Evolutionary conservation across 2,888 invertebrate species (phyloP).

Genomic region (Sminthurinus aureus): DNA sequence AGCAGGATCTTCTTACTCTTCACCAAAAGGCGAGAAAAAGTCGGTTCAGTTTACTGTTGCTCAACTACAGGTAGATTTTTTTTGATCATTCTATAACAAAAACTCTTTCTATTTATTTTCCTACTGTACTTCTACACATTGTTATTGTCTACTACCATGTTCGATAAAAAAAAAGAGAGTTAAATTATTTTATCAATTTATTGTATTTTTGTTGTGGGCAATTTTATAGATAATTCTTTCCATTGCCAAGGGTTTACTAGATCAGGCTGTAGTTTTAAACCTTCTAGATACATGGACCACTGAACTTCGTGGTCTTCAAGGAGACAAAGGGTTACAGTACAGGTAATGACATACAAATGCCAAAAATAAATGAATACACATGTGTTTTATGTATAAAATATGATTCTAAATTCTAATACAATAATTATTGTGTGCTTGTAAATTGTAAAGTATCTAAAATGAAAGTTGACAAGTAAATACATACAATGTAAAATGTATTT

Average conservation of each 20-base stretch:
- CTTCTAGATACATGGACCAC: conserved; percentile 54
- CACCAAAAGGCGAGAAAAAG: conserved; percentile 53
- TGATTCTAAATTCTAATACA: too few species aligned
- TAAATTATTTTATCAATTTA: not conserved
- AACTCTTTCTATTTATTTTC: too few species aligned
- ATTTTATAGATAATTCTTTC: conserved; percentile 11
- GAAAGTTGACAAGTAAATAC: too few species aligned
- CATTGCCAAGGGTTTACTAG: conserved; percentile 17
- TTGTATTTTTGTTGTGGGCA: not conserved
- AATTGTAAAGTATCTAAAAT: too few species aligned
- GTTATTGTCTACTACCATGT: too few species aligned
- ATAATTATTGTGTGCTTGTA: too few species aligned
- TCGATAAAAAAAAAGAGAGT: too few species aligned
- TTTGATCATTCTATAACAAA: not conserved
- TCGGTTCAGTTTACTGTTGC: conserved; percentile 76
- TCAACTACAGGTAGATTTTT: conserved; percentile 68
- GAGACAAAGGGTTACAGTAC: conserved; percentile 51
- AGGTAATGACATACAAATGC: conserved; percentile 33
- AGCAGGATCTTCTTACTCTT: conserved; percentile 56
- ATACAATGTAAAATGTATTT: too few species aligned
- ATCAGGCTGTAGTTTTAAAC: conserved; percentile 40
- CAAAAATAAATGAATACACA: not conserved
- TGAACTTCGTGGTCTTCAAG: conserved; percentile 53
- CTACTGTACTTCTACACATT: too few species aligned
- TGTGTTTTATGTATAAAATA: too few species aligned